phyloP scores from a whole-genome alignment of 2,113 vertebrate species.

The Dunckerocampus dactyliophorus region DNA sequence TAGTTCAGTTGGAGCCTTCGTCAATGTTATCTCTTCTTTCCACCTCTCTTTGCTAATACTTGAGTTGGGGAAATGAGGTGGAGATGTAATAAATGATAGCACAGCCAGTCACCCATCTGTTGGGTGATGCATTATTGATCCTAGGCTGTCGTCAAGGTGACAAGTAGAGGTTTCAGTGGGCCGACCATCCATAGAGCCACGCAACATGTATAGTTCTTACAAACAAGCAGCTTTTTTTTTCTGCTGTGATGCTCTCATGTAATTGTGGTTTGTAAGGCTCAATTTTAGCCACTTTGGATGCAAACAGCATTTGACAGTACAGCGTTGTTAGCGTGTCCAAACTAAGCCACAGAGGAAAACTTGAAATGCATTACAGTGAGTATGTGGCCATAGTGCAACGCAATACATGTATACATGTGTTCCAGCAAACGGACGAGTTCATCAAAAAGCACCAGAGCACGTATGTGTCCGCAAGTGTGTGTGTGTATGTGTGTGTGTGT shows the following conservation, averaged over 20 bases:
- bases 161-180: slow-evolving; percentile 45
- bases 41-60: slow-evolving; percentile 55
- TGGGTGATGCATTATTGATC: slow-evolving; percentile 71
- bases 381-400: slow-evolving; percentile 29
- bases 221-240: slow-evolving; percentile 9
- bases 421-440: slow-evolving; percentile 60
- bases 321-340: not conserved
- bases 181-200: slow-evolving; percentile 5
- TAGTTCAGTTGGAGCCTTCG: not conserved
- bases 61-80: slow-evolving; percentile 40
- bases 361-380: slow-evolving; percentile 34
- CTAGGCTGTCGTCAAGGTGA: slow-evolving; percentile 43
- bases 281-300: slow-evolving; percentile 9
- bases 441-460: slow-evolving; percentile 52
- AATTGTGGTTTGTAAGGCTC: slow-evolving; percentile 8
- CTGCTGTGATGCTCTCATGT: not conserved
- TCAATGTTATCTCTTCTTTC: slow-evolving; percentile 12
- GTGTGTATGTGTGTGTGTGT: slow-evolving; percentile 10
- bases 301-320: slow-evolving; percentile 11
- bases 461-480: too few relatives aligned
- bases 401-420: slow-evolving; percentile 38
- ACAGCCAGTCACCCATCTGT: slow-evolving; percentile 58
- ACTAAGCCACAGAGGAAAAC: not conserved
- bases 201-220: not conserved
- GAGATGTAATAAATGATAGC: slow-evolving; percentile 56